Conservation (phyloP, 1,140 invertebrate genomes). For the Trypoxylus dichotomus region DNA sequence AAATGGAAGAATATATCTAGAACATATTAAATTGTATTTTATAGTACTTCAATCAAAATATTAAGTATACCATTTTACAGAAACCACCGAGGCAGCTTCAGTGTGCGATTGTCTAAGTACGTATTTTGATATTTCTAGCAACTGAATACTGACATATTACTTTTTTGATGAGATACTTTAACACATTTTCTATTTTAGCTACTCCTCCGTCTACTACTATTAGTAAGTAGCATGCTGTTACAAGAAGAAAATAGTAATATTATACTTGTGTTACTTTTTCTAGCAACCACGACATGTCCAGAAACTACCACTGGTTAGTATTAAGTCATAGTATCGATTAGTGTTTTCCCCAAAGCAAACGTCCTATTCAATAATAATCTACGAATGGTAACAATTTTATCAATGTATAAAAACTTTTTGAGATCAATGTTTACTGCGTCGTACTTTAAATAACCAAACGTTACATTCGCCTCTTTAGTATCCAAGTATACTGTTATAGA, state of each 20-base stretch:
- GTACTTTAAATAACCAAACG: no score
- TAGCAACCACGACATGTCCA: neutral
- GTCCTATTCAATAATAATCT: no score
- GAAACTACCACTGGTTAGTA: no score
- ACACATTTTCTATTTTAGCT: no score
- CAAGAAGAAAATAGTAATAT: neutral
- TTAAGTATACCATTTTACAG: neutral
- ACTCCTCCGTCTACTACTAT: neutral
- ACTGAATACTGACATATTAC: neutral
- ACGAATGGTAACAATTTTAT: no score
- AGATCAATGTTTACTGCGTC: no score
- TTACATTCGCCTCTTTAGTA: no score
- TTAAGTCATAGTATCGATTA: no score
- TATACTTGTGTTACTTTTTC: neutral
- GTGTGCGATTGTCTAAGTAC: neutral
- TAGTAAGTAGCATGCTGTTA: neutral
- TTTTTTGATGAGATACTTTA: neutral
- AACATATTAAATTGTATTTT: neutral
- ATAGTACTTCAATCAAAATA: neutral
- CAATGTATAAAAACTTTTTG: no score
- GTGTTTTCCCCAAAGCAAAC: no score
- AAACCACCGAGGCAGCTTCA: neutral
- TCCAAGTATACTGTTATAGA: no score
- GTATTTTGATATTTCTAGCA: neutral
- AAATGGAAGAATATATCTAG: neutral